Evolutionary conservation across 2,797 vertebrate genomes (phyloP).

Genomic region (Oceanodroma leucorhoa): DNA sequence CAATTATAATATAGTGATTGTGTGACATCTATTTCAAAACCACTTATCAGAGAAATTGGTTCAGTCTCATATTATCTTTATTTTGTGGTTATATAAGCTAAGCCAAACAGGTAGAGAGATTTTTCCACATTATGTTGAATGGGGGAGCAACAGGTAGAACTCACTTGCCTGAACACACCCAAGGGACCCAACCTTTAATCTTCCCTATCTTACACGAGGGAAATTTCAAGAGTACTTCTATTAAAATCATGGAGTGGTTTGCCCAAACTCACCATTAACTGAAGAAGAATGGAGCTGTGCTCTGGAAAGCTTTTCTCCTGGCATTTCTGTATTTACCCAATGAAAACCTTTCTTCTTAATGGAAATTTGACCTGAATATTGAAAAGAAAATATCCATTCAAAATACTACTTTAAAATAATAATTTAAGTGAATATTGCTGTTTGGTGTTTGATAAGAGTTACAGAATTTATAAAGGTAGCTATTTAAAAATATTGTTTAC

Average conservation of each 20-base stretch:
- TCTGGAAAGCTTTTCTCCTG: constrained; percentile 10
- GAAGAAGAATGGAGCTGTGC: constrained; percentile 29
- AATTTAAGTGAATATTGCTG: not conserved
- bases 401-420: not conserved
- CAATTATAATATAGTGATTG: not conserved
- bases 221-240: not conserved
- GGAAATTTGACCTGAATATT: constrained; percentile 53
- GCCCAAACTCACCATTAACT: constrained; percentile 57
- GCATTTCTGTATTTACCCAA: constrained; percentile 27
- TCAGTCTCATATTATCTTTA: constrained; percentile 2
- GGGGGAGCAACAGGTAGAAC: not conserved
- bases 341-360: constrained; percentile 4
- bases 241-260: not conserved
- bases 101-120: not conserved
- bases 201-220: not conserved
- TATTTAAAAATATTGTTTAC: not conserved
- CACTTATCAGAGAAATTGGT: not conserved
- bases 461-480: not conserved
- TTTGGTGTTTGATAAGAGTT: not conserved
- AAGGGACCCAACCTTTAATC: not conserved
- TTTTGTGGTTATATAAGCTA: not conserved
- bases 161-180: not conserved
- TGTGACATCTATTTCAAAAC: constrained; percentile 18
- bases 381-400: not conserved
- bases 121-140: not conserved